Base-by-base conservation (phyloP, 2,797 vertebrate species). In the Notamacropus eugenii region DNA sequence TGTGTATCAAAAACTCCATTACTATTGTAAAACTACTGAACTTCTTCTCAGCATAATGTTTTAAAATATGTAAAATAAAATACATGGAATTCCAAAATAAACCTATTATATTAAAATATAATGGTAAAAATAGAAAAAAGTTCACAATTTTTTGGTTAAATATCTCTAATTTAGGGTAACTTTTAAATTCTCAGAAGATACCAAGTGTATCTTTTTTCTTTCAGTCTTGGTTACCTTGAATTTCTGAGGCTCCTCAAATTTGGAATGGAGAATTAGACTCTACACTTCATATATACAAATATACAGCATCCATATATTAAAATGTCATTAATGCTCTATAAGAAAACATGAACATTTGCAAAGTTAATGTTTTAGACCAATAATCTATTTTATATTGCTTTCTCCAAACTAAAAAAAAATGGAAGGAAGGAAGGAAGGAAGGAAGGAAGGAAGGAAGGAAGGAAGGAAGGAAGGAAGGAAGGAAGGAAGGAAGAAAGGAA, bases 401-500 rank as follows among this genome's bases (percentile, higher is more conserved):
- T 40, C 27, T 82, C n/a, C 34, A 67, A n/a, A 67, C 12, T 14
- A 62, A 62, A 62, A 34, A 31, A 59, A n/a, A 67, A n/a, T 10
- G 57, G 2, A 59, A 59, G 10, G 1, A 29, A 59, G 28, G 5
- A 62, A 14, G 59, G 29, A 34, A 34, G 50, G 50, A 50, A 50
- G 50, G 50, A 50, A 58, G 1, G 13, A 31, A 13, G 2, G 11
- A 29, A 59, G 29, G 27, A 58, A 58, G 29, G 28, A 58, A 58
- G 29, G 29, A 6, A 59, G 1, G 2, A 29, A 24, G 10, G 10
- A 55, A 55, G 13, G 16, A 55, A 55, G 16, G 12, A 59, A 34
- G 3, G 2, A 58, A 28, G 16, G 16, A 8, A n/a, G 1, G 5
- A 40, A 24, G 1, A 1, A 13, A 82, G 0, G 5, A 40, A 34